phyloP scores from a whole-genome alignment of 1,140 invertebrate species.

The Leptinotarsa lineolata region DNA sequence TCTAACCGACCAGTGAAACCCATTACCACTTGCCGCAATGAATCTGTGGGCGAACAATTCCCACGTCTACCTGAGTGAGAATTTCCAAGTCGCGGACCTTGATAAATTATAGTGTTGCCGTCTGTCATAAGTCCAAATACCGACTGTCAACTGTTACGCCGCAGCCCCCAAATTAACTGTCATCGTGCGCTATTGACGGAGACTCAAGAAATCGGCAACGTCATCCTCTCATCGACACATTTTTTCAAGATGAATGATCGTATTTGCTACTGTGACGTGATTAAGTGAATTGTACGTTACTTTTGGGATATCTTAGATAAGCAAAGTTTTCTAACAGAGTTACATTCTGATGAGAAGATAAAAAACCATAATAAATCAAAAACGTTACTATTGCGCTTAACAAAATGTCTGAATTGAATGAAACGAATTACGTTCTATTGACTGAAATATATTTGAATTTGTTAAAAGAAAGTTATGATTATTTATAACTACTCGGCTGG shows the following conservation, averaged over 20 bases:
- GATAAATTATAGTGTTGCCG: slow-evolving; percentile 40
- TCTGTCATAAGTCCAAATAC: slow-evolving; percentile 38
- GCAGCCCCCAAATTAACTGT: slow-evolving; percentile 40
- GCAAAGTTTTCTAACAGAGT: slow-evolving; percentile 7
- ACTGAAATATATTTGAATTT: too few species aligned
- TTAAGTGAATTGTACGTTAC: slow-evolving; percentile 28
- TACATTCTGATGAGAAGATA: slow-evolving; percentile 5
- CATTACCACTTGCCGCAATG: slow-evolving; percentile 17
- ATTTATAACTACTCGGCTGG: too few species aligned
- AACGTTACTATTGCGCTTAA: too few species aligned
- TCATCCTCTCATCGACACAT: slow-evolving; percentile 36
- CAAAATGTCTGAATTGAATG: too few species aligned
- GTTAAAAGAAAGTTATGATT: too few species aligned
- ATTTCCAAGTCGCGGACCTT: slow-evolving; percentile 29
- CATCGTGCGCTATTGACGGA: slow-evolving; percentile 33
- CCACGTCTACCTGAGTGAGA: slow-evolving; percentile 34
- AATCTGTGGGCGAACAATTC: slow-evolving; percentile 16
- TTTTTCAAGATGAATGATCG: slow-evolving; percentile 37
- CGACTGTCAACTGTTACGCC: slow-evolving; percentile 39
- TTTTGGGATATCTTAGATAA: slow-evolving; percentile 26
- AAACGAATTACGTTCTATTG: too few species aligned
- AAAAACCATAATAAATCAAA: not conserved
- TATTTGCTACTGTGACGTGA: slow-evolving; percentile 34
- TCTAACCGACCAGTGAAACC: not conserved
- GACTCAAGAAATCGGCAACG: slow-evolving; percentile 32